Conservation (phyloP, 2,888 invertebrate species). For the Tethea ocularis region DNA sequence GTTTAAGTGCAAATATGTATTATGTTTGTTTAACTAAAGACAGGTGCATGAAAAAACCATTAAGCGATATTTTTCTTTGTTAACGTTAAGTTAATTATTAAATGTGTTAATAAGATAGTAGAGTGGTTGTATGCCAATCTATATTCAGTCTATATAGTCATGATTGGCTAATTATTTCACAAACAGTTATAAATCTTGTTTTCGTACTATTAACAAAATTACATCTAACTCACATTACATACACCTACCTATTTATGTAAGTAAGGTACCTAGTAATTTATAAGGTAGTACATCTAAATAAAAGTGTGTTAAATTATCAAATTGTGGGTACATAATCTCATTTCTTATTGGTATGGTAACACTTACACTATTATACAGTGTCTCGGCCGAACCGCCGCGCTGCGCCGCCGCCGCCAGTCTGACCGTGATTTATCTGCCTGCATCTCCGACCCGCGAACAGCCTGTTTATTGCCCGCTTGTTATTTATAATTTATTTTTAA, state of each 20-base stretch:
- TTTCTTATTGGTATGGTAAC: slow-evolving; percentile 62
- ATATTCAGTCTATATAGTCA: background rate
- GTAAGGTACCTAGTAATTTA: no score
- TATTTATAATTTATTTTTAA: slow-evolving; percentile 84
- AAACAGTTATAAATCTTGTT: background rate
- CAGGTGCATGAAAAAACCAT: slow-evolving; percentile 60
- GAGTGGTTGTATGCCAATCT: background rate
- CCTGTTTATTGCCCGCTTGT: slow-evolving; percentile 80
- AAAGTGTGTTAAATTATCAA: background rate
- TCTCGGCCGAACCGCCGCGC: slow-evolving; percentile 44
- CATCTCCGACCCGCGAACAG: slow-evolving; percentile 81
- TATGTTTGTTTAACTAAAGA: slow-evolving; percentile 46
- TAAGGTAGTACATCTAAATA: no score
- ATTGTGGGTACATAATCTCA: slow-evolving; percentile 54
- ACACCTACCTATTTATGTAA: no score
- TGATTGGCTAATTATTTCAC: background rate
- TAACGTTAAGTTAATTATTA: background rate
- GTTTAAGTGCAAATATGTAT: slow-evolving; percentile 60
- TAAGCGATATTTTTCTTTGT: slow-evolving; percentile 30
- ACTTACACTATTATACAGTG: slow-evolving; percentile 53
- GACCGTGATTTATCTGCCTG: slow-evolving; percentile 78
- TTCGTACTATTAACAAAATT: background rate
- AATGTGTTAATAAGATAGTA: background rate
- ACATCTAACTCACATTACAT: no score
- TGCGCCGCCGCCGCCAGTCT: slow-evolving; percentile 51